phyloP scores from a whole-genome alignment of 1,140 invertebrate species.

The Physella acuta region DNA sequence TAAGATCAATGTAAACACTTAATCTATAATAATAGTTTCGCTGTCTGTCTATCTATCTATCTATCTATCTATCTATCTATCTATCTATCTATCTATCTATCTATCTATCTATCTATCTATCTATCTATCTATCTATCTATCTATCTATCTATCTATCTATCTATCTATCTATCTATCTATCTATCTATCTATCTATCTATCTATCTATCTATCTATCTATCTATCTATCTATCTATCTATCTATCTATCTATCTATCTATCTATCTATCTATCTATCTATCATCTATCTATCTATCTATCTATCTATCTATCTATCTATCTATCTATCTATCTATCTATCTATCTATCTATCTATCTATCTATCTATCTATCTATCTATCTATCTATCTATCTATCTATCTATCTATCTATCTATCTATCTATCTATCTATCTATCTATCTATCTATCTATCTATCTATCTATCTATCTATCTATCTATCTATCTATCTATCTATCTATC shows the following conservation, averaged over 20 bases:
- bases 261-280: not conserved
- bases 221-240: conserved; percentile 1
- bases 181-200: conserved; percentile 1
- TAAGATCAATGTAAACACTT: not conserved
- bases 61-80: conserved; percentile 1
- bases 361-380: not conserved
- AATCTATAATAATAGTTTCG: no score
- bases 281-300: no score
- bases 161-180: conserved; percentile 1
- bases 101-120: conserved; percentile 1
- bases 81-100: conserved; percentile 1
- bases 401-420: not conserved
- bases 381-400: not conserved
- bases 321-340: not conserved
- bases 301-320: not conserved
- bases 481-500: not conserved
- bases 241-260: conserved; percentile 1
- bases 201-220: conserved; percentile 1
- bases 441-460: not conserved
- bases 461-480: not conserved
- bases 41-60: no score
- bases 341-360: not conserved
- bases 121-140: conserved; percentile 1
- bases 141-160: conserved; percentile 1
- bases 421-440: not conserved